Evolutionary conservation across 2,797 vertebrate species (phyloP), one percentile per base, ranked within the genome.

Genomic region (Pagetopsis macropterus): DNA sequence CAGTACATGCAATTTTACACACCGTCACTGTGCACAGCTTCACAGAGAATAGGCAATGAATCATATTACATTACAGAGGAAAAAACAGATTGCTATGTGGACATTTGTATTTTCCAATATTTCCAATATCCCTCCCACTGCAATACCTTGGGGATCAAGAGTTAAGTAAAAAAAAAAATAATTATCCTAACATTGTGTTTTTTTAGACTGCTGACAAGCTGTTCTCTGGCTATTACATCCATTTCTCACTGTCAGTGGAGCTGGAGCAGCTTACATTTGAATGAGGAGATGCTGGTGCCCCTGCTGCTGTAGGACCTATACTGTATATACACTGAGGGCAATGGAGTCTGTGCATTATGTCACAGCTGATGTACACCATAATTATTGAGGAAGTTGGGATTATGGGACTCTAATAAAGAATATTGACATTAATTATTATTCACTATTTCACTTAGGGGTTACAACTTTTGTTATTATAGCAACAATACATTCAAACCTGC

Each of bases 171-270:
- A 72, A 84, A 27, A 87, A 75, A 86, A 76, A 48, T 14, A 46
- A 15, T 27, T 73, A 81, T 83, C 70, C 71, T 65, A 85, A 92
- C 87, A 81, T 75, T 80, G 83, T 87, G 84, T 61, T 81, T 89
- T 88, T 90, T 90, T 79, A 91, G 90, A 91, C 58, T 93, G 91
- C 92, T 94, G 94, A 94, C 94, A 93, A 87, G 89, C 90, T 87
- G 86, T 92, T 93, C 88, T 89, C 73, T 76, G 85, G 85, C 90
- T 93, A 94, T 93, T 94, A 92, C 91, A 94, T 92, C 89, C 90
- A 94, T 94, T 93, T 88, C 88, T 94, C 92, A 92, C 88, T 93
- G 92, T 94, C 92, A 93, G 82, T 84, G 79, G 61, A 79, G 88
- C 81, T 62, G 70, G 72, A 85, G 77, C 78, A 59, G 80, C 84